Base-by-base conservation (phyloP, 2,888 invertebrate genomes). In the Luperina nickerlii region DNA sequence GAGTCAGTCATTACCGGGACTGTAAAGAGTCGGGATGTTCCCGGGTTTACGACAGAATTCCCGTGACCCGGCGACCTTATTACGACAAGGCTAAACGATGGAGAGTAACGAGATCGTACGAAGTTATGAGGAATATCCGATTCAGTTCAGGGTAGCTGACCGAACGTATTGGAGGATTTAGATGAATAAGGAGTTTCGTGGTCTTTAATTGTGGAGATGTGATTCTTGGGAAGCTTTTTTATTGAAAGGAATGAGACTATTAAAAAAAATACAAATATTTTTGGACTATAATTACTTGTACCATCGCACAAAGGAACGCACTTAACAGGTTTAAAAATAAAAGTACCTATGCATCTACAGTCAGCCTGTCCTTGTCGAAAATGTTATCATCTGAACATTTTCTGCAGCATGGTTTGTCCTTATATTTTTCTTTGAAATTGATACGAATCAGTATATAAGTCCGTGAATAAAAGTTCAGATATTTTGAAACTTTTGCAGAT, bases 31-130 rank as follows among this genome's bases (percentile, higher is more conserved):
- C 91, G 91, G 92, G 92, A 90, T 92, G 93, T 87, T 88, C 80
- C 91, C 90, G 89, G 90, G 92, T 95, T 96, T 96, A 96, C 94
- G 95, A 95, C 90, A 92, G 92, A 92, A 92, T 94, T 91, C 83
- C 91, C 93, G 93, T 94, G 96, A 95, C 95, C 95, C 91, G 91
- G 76, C 91, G 92, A 93, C 94, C 95, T 94, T 94, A 94, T 95
- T 95, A 93, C 92, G 90, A 86, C 85, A 87, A 87, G 90, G 88
- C 92, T 92, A 90, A 92, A 91, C 90, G 90, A 89, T 88, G 76
- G 76, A 81, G 68, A 79, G 88, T 88, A 89, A 89, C 88, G 82
- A 89, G 90, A 89, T 79, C 76, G 88, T 82, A 76, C 45, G 42
- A 67, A 67, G 81, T 87, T 90, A 82, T 86, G 86, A 80, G 75